Conservation (phyloP, 2,113 vertebrate genomes). For the Corythaixoides concolor region DNA sequence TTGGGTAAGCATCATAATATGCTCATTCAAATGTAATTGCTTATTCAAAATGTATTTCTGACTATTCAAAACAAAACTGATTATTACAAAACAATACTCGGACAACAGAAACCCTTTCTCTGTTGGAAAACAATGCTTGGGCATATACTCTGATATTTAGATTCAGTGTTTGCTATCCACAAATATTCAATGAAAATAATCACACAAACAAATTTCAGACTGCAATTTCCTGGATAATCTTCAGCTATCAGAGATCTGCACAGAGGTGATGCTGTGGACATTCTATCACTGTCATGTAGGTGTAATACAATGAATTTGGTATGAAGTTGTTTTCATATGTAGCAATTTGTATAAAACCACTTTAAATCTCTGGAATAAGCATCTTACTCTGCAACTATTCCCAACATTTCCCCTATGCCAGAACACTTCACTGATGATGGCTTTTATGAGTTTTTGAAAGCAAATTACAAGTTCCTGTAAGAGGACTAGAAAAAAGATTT, state of each 20-base stretch:
- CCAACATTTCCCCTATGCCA: neutral
- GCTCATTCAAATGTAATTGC: neutral
- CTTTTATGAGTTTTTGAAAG: neutral
- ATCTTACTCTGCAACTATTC: neutral
- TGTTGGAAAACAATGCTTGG: neutral
- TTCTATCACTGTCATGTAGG: neutral
- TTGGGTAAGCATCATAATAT: neutral
- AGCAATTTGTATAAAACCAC: neutral
- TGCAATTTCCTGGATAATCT: neutral
- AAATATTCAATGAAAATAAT: neutral
- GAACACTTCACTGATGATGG: neutral
- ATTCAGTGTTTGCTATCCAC: neutral
- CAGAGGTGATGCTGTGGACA: neutral
- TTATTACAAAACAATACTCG: neutral
- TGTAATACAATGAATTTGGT: rapidly evolving
- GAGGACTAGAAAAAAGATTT: neutral
- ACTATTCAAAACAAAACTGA: neutral
- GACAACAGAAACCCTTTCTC: neutral
- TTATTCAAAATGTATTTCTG: neutral
- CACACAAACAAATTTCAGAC: neutral
- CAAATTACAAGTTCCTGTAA: neutral
- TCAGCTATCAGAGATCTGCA: neutral
- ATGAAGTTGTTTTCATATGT: neutral
- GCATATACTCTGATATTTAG: neutral
- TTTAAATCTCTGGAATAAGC: neutral